Evolutionary conservation across 2,888 invertebrate species (phyloP), one percentile per base, ranked within the genome.

Genomic region (Cheilosia pagana): DNA sequence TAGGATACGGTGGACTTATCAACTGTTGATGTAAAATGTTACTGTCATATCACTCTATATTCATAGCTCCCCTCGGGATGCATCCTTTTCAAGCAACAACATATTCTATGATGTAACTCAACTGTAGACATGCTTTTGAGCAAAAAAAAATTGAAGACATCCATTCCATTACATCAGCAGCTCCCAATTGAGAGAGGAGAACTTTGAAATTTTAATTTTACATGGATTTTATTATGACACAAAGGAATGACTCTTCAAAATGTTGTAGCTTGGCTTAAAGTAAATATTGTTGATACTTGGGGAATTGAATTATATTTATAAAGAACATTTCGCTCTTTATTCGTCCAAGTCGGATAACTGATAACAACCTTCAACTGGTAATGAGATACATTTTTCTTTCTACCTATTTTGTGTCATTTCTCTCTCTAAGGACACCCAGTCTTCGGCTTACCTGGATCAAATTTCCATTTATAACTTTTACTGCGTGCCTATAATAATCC

Each of bases 401-500:
- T 8, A 8, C 28, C 8, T 28, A 28, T 28, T 28, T 28, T 28
- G 8, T 28, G 28, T 8, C 8, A 28, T 43, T 4, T 14, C n/a
- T 1, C 21, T 19, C 19, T 31, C 4, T 21, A 21, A 31, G 16
- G 10, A 10, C 35, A 31, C 1, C 50, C 1, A 31, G 25, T 52
- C 12, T 52, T 16, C 50, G 41, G 57, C 39, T 59, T 52, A 59
- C 57, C 43, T 12, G 35, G 55, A 68, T 55, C 53, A 74, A 55
- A 68, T 67, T 39, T 68, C 53, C 53, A 62, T 81, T 68, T 68
- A 59, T 79, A 48, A n/a, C 16, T 25, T 50, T 14, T 12, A 50
- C 21, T 23, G 8, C 1, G 6, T 10, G 16, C 43, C 19, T 21
- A 41, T 59, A 31, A 6, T 2, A 52, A 67, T 45, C 31, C 55